phyloP scores from a whole-genome alignment of 2,113 vertebrate genomes.

The crab-eating macaque (Macaca fascicularis) region T2T-MFA8v1.1 NC_088379.1:145883001-145883500 shows the following conservation, averaged over 20 bases:
- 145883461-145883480: not conserved
- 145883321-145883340: not conserved
- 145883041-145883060: not conserved
- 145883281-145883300: not conserved
- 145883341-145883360: not conserved
- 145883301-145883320: not conserved
- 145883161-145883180: not conserved
- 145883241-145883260: not conserved
- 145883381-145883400: not conserved
- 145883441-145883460: not conserved
- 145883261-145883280: not conserved
- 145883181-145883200: not conserved
- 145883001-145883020: not conserved
- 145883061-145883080: rapidly evolving
- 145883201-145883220: not conserved
- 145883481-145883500: not conserved
- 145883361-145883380: not conserved
- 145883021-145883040: too few species aligned
- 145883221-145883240: not conserved
- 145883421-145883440: not conserved
- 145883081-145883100: not conserved
- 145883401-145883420: not conserved
- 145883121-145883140: not conserved
- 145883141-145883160: not conserved
- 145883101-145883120: not conserved